Evolutionary conservation across 1,140 invertebrate genomes (phyloP).

Genomic region (Aphidius gifuensis): DNA sequence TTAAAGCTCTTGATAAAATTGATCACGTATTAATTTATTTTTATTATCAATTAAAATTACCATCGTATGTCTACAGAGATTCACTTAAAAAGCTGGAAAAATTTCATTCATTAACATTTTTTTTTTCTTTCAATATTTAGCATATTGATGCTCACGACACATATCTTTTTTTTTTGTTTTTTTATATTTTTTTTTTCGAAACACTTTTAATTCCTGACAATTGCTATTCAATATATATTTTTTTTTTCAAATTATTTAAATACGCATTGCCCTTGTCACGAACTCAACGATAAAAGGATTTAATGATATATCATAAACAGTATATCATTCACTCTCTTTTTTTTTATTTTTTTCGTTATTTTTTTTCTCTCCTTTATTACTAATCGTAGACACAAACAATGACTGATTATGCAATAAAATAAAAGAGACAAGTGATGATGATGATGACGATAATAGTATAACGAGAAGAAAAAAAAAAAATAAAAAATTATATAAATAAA

Average conservation of each 20-base stretch:
- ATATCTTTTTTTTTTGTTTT: conserved; percentile 4
- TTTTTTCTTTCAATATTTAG: conserved; percentile 6
- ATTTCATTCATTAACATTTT: conserved; percentile 18
- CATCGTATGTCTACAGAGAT: no score
- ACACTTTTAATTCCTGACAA: no score
- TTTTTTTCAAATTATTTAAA: background rate
- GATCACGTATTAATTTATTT: conserved; percentile 8
- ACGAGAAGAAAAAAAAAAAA: conserved; percentile 1
- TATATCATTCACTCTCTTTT: no score
- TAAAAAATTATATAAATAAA: no score
- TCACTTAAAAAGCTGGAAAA: conserved; percentile 21
- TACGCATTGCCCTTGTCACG: background rate
- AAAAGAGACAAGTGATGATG: background rate
- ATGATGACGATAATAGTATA: background rate
- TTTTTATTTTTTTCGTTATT: no score
- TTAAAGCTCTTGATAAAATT: conserved; percentile 11
- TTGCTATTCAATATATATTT: background rate
- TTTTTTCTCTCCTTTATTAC: conserved; percentile 8
- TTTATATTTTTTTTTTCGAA: conserved; percentile 2
- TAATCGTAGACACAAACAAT: background rate
- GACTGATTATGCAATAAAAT: no score
- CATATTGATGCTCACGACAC: background rate
- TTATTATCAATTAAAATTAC: background rate
- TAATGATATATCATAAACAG: background rate
- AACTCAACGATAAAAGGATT: conserved; percentile 5